phyloP scores from a whole-genome alignment of 2,113 vertebrate genomes.

The Rhynchomys soricoides region DNA sequence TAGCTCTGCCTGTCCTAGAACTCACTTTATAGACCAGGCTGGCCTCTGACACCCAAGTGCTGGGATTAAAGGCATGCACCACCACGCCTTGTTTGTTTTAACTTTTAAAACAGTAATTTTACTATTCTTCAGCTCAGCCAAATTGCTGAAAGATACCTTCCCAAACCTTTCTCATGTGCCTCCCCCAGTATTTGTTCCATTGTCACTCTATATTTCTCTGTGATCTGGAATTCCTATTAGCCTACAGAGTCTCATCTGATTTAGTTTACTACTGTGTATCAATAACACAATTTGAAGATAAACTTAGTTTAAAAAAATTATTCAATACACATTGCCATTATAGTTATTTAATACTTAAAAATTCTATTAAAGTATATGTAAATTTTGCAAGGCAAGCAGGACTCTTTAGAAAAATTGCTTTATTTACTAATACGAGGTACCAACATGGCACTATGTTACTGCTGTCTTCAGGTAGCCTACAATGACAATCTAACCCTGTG shows the following conservation, averaged over 20 bases:
- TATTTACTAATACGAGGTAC: background rate
- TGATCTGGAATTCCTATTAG: background rate
- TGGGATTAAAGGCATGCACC: no score
- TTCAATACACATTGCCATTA: background rate
- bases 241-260: background rate
- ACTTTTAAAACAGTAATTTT: background rate
- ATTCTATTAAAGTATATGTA: background rate
- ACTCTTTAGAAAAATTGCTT: background rate
- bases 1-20: no score
- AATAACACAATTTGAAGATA: background rate
- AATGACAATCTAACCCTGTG: background rate
- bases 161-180: background rate
- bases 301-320: background rate
- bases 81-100: background rate
- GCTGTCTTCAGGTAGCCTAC: background rate
- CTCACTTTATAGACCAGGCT: no score
- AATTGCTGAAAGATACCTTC: background rate
- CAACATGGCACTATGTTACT: background rate
- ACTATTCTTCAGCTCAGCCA: conserved; percentile 11
- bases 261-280: background rate
- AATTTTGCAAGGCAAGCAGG: background rate
- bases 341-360: background rate
- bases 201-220: conserved; percentile 34
- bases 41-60: no score
- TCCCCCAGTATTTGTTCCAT: background rate